Conservation (phyloP, 2,888 invertebrate genomes). For the Sthenelais limicola region DNA sequence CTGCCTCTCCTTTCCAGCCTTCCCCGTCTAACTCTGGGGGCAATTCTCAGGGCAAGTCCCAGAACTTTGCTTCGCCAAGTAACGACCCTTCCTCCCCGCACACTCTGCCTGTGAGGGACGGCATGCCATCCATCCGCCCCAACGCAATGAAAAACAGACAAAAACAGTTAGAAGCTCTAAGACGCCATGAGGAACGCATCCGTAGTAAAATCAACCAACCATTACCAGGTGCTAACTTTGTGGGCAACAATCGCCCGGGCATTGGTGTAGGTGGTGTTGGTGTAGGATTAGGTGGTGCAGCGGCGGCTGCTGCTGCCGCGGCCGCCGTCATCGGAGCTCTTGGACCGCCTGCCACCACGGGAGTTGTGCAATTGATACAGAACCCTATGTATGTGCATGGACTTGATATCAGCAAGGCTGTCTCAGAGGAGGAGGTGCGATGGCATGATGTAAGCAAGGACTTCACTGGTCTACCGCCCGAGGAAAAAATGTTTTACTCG, state of each 20-base stretch:
- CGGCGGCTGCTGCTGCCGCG: not conserved
- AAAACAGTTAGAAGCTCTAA: slow-evolving; percentile 78
- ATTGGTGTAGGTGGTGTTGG: not conserved
- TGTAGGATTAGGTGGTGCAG: not conserved
- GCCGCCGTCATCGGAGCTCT: not conserved
- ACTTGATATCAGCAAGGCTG: slow-evolving; percentile 81
- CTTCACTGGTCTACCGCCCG: slow-evolving; percentile 75
- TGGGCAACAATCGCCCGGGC: not conserved
- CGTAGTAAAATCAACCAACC: slow-evolving; percentile 8
- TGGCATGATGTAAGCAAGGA: slow-evolving; percentile 67
- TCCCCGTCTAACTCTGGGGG: not conserved
- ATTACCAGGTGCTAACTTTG: not conserved
- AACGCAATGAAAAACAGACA: slow-evolving; percentile 75
- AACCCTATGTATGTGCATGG: slow-evolving; percentile 88
- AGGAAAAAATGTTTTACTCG: slow-evolving; percentile 91
- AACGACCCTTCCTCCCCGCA: not conserved
- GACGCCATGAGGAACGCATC: slow-evolving; percentile 78
- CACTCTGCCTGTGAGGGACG: slow-evolving; percentile 41
- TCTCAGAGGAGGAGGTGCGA: slow-evolving; percentile 73
- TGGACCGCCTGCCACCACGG: not conserved
- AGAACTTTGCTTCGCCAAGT: not conserved
- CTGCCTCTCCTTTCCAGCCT: not conserved
- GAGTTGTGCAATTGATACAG: slow-evolving; percentile 56
- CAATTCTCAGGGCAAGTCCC: not conserved
- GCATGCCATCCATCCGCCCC: slow-evolving; percentile 70